These are phyloP conservation scores for Picathartes gymnocephalus DNA, from an alignment of 2,113 vertebrate genomes.

Conservation along the genomic window DNA sequence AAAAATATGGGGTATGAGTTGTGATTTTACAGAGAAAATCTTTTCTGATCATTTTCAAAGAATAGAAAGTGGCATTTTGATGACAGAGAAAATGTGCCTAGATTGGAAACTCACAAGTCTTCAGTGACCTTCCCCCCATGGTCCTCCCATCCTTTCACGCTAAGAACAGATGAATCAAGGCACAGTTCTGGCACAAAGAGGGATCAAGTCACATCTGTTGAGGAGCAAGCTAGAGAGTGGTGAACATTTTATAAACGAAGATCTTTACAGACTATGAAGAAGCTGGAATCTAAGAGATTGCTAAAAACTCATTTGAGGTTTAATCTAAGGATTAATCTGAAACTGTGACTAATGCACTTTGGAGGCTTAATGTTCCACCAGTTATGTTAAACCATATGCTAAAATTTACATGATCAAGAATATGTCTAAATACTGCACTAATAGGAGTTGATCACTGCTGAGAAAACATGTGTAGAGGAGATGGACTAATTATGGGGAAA, in stretches of 20 bases:
- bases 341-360: not conserved
- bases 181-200: not conserved
- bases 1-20: not conserved
- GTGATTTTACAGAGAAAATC: not conserved
- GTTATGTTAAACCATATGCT: not conserved
- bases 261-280: not conserved
- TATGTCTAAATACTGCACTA: not conserved
- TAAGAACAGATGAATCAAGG: not conserved
- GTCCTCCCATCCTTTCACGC: not conserved
- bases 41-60: not conserved
- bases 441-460: not conserved
- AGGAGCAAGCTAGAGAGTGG: not conserved
- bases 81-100: not conserved
- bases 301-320: not conserved
- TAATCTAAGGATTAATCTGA: not conserved
- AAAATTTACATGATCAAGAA: not conserved
- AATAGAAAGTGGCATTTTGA: not conserved
- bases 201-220: not conserved
- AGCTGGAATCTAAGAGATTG: not conserved
- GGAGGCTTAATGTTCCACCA: not conserved
- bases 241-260: not conserved
- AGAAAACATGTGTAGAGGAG: not conserved
- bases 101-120: not conserved
- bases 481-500: not conserved
- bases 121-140: not conserved